Conservation (phyloP, 2,888 invertebrate genomes). For the Drosophila tripunctata region DNA sequence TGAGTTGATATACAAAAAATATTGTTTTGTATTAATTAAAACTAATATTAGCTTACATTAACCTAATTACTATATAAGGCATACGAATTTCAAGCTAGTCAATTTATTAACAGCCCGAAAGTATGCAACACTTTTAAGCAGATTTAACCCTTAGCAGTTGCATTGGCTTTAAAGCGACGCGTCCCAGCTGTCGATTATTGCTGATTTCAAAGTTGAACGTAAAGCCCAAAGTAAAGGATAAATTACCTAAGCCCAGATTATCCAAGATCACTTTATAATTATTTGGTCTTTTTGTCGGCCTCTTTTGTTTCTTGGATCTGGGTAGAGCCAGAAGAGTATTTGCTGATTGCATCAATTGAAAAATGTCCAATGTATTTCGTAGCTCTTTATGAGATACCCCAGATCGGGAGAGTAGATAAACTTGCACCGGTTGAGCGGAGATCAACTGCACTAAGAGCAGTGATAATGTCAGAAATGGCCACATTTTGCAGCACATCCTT, state of each 20-base stretch:
- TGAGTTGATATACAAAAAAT: too few relatives aligned
- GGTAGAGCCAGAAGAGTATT: constrained; percentile 4
- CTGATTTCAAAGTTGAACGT: constrained; percentile 53
- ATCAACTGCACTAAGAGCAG: constrained; percentile 7
- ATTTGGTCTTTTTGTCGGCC: constrained; percentile 23
- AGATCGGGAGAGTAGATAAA: constrained; percentile 7
- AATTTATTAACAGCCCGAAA: constrained; percentile 7
- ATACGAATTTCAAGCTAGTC: not conserved
- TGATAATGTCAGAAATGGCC: constrained; percentile 12
- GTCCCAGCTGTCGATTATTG: constrained; percentile 16
- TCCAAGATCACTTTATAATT: constrained; percentile 31
- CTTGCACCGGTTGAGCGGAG: constrained; percentile 24
- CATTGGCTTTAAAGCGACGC: not conserved
- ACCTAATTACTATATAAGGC: too few relatives aligned
- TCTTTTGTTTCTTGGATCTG: constrained; percentile 45
- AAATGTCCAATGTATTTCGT: constrained; percentile 18
- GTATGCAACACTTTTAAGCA: constrained; percentile 17
- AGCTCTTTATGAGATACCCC: not conserved
- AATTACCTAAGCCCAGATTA: constrained; percentile 59
- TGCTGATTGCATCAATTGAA: constrained; percentile 28
- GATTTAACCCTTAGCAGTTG: not conserved
- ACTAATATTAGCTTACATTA: too few relatives aligned
- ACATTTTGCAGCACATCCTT: constrained; percentile 33
- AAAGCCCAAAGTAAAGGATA: constrained; percentile 59
- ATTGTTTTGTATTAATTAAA: too few relatives aligned